Evolutionary conservation across 2,113 vertebrate genomes (phyloP).

Genomic region (Anarhynchus alexandrinus): DNA sequence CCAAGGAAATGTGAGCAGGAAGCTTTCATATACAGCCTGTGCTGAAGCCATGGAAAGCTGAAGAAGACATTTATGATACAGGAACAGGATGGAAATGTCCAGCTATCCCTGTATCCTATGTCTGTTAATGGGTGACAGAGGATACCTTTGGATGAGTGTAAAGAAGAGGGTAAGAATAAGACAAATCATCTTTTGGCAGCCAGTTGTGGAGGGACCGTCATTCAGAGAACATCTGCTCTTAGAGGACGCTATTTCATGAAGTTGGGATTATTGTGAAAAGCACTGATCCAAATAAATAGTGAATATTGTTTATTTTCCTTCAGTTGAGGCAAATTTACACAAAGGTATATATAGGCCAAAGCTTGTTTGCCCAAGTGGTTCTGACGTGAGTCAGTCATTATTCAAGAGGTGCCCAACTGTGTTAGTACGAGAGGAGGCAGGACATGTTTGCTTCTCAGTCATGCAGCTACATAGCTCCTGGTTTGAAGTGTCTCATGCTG

Average conservation of each 20-base stretch:
- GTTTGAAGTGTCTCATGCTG: background rate
- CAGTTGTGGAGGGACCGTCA: background rate
- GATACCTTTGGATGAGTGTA: background rate
- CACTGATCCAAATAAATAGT: background rate
- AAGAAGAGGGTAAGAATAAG: background rate
- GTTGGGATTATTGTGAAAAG: background rate
- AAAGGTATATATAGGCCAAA: background rate
- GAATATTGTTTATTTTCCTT: background rate
- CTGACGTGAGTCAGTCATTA: rapidly evolving
- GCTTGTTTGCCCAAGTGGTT: background rate
- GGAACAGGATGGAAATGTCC: background rate
- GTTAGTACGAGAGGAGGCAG: rapidly evolving
- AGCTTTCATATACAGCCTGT: background rate
- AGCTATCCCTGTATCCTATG: background rate
- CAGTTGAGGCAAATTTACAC: background rate
- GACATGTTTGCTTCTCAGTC: background rate
- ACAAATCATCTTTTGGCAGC: background rate
- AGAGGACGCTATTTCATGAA: background rate
- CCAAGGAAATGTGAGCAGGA: background rate
- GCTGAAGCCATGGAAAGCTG: background rate
- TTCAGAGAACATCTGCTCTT: background rate
- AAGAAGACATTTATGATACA: background rate
- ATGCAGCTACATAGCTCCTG: background rate
- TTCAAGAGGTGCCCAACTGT: background rate
- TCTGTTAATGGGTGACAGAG: background rate